Evolutionary conservation across 2,797 vertebrate genomes (phyloP).

Genomic region (Enteromius unitaeniatus): DNA sequence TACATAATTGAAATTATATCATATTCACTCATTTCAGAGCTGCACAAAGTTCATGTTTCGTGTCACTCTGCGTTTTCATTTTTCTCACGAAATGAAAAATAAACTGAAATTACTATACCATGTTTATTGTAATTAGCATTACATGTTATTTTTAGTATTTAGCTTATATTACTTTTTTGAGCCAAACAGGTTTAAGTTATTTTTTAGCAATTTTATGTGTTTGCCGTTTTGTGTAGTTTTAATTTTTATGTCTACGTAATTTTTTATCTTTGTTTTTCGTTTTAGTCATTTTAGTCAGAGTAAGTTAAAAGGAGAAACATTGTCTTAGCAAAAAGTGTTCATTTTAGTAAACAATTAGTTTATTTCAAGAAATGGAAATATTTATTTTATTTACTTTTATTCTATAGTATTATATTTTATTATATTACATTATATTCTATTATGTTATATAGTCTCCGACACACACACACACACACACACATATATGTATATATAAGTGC

Average conservation of each 20-base stretch:
- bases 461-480: background rate
- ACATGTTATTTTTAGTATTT: too few species aligned
- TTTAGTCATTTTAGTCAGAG: background rate
- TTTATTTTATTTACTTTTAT: background rate
- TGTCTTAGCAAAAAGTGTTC: background rate
- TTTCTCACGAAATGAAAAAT: background rate
- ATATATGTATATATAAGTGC: background rate
- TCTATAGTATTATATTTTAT: background rate
- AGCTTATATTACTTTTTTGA: too few species aligned
- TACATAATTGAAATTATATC: background rate
- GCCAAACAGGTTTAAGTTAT: too few species aligned
- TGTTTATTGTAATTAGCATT: background rate
- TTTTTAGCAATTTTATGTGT: too few species aligned
- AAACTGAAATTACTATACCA: background rate
- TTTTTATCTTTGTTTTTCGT: background rate
- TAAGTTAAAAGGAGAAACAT: background rate
- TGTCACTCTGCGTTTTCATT: background rate
- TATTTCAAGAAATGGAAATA: background rate
- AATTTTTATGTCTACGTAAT: too few species aligned
- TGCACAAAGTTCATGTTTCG: too few species aligned
- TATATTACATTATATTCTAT: too few species aligned
- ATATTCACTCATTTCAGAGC: background rate
- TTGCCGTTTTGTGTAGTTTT: too few species aligned
- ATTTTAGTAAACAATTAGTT: background rate
- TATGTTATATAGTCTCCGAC: background rate